These are phyloP conservation scores for Papilio aristodemus DNA, from an alignment of 1,140 invertebrate species.

Conservation along the genomic window DNA sequence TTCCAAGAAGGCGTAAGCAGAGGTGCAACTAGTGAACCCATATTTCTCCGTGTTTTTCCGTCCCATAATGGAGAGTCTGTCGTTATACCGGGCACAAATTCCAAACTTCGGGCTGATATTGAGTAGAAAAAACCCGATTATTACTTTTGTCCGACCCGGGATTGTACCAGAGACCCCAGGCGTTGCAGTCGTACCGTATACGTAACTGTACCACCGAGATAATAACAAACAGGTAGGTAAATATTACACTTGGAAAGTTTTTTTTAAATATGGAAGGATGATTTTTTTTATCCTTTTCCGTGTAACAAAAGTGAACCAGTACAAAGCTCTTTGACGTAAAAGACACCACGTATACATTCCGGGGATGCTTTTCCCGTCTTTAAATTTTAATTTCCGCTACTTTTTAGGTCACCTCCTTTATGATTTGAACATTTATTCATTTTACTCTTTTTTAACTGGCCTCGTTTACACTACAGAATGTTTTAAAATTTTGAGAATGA, in stretches of 20 bases:
- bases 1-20: too few relatives aligned
- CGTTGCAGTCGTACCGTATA: too few relatives aligned
- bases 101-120: too few relatives aligned
- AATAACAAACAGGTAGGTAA: too few relatives aligned
- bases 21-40: too few relatives aligned
- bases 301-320: background rate
- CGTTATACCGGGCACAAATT: too few relatives aligned
- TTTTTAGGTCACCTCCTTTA: conserved; percentile 20
- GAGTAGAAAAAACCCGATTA: too few relatives aligned
- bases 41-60: too few relatives aligned
- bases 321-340: conserved; percentile 4
- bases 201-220: too few relatives aligned
- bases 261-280: background rate
- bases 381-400: conserved; percentile 10
- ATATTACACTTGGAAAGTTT: background rate
- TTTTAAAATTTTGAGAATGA: background rate
- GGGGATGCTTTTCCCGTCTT: background rate
- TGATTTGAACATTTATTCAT: conserved; percentile 7
- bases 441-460: conserved; percentile 2
- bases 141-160: too few relatives aligned
- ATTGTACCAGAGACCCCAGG: too few relatives aligned
- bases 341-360: conserved; percentile 8
- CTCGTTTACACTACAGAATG: background rate
- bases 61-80: too few relatives aligned
- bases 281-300: background rate